Percentiles rank a stretch among this genome's conserved stretches.
phyloP scores from a whole-genome alignment of 2,888 invertebrate species.

The Emmelina monodactyla region DNA sequence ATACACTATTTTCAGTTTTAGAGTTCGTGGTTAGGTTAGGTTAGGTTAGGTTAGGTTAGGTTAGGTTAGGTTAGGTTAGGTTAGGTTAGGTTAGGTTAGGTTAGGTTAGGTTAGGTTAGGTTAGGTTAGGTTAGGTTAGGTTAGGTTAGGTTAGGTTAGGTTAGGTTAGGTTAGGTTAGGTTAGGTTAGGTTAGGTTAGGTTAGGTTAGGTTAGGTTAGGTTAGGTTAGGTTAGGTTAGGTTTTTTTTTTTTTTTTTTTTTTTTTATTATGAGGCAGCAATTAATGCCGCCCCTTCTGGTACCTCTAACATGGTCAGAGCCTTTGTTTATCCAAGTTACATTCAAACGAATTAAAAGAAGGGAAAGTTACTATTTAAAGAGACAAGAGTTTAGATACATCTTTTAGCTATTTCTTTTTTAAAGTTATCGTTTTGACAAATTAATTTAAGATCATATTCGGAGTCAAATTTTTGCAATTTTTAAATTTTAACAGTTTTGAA shows the following conservation, averaged over 20 bases:
- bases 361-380: too few species aligned
- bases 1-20: too few species aligned
- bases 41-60: conserved; percentile 17
- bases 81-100: conserved; percentile 7
- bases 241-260: not conserved
- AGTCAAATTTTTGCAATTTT: too few species aligned
- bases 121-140: conserved; percentile 7
- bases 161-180: conserved; percentile 1
- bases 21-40: conserved; percentile 17
- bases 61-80: conserved; percentile 12
- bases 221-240: conserved; percentile 2
- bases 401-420: too few species aligned
- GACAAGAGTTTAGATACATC: too few species aligned
- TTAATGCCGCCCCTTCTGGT: not conserved
- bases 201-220: conserved; percentile 3
- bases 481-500: too few species aligned
- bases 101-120: conserved; percentile 5
- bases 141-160: conserved; percentile 8
- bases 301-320: not conserved
- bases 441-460: too few species aligned
- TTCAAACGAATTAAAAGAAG: too few species aligned
- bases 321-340: too few species aligned
- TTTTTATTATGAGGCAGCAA: not conserved
- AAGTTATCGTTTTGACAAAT: too few species aligned
- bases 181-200: conserved; percentile 5